Evolutionary conservation across 2,113 vertebrate species (phyloP).

Genomic region (Semnornis frantzii): DNA sequence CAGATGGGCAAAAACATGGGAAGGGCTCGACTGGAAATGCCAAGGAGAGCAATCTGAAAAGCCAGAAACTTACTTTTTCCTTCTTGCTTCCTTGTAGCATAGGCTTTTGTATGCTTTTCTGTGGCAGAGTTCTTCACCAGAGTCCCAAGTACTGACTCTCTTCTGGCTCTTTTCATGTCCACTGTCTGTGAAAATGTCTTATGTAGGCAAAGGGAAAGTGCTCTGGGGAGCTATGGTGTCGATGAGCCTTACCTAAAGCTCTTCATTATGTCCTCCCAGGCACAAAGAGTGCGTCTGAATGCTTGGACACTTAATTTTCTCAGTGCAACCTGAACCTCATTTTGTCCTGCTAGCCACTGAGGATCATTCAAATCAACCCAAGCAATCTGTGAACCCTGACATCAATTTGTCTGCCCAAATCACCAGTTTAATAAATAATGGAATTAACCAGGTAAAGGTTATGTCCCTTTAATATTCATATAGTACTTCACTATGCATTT

Average conservation of each 20-base stretch:
- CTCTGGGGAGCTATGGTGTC: background rate
- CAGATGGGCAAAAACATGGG: constrained; percentile 31
- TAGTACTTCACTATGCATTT: background rate
- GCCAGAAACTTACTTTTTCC: background rate
- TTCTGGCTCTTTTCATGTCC: background rate
- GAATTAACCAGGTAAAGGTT: background rate
- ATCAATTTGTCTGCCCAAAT: background rate
- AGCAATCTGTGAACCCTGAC: background rate
- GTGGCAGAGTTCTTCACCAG: background rate
- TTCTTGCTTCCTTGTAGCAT: background rate
- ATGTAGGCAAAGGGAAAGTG: background rate
- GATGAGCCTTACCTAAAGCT: background rate
- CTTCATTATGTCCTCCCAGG: background rate
- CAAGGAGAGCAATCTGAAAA: background rate
- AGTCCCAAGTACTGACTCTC: background rate
- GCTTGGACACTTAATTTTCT: background rate
- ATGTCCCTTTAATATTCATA: constrained; percentile 1
- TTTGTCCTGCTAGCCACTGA: background rate
- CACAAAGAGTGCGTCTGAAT: background rate
- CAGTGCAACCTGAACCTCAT: background rate
- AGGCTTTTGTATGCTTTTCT: background rate
- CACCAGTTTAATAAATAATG: background rate
- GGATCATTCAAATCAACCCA: background rate
- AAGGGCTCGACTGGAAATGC: constrained; percentile 13
- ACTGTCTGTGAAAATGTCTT: background rate